Conservation (phyloP, 1,140 invertebrate genomes). For the Ericerus pela region DNA sequence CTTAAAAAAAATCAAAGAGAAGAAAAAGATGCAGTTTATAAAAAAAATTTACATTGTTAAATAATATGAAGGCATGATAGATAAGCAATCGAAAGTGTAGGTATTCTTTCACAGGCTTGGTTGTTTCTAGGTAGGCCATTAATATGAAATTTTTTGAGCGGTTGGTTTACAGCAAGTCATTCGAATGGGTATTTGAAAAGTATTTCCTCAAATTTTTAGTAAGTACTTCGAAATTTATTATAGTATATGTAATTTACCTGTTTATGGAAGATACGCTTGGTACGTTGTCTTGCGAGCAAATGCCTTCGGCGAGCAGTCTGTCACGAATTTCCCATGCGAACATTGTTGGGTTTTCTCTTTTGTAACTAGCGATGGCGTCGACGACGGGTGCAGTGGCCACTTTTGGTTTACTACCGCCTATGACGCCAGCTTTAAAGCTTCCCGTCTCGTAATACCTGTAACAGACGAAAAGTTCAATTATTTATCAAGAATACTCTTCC, state of each 20-base stretch:
- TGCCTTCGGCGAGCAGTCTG: slow-evolving; percentile 84
- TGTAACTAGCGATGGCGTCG: slow-evolving; percentile 95
- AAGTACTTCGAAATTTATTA: not conserved
- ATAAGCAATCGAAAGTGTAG: no score
- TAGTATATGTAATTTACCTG: slow-evolving; percentile 50
- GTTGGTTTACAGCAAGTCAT: no score
- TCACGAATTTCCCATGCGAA: slow-evolving; percentile 99
- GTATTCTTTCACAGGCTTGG: no score
- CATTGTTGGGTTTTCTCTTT: slow-evolving; percentile 98
- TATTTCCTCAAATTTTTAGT: not conserved
- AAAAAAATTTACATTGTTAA: no score
- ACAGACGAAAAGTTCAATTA: slow-evolving; percentile 20
- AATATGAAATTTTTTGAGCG: no score
- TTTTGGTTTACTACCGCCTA: slow-evolving; percentile 97
- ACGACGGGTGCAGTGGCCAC: slow-evolving; percentile 97
- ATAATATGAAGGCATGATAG: no score
- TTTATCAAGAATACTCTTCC: no score
- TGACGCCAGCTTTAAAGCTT: slow-evolving; percentile 95
- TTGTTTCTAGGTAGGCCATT: no score
- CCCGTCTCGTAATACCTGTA: slow-evolving; percentile 95
- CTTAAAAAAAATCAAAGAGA: no score
- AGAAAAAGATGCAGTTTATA: no score
- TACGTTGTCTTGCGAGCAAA: slow-evolving; percentile 97
- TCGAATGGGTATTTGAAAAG: not conserved
- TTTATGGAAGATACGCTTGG: slow-evolving; percentile 98